Conservation (phyloP, 2,888 invertebrate genomes). For the Chelonus formosanus region DNA sequence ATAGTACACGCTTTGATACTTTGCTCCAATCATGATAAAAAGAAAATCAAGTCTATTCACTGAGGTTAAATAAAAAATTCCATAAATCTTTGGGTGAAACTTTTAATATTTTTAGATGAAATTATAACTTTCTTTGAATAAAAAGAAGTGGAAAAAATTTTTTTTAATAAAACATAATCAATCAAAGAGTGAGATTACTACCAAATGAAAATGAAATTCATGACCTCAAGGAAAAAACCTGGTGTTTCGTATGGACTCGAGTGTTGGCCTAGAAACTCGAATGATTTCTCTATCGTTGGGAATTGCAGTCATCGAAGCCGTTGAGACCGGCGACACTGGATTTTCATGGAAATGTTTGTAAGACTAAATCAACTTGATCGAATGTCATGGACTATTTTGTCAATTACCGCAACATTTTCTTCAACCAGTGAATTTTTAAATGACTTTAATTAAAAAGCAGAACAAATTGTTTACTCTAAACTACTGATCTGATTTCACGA, state of each 20-base stretch:
- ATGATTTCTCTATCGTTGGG: slow-evolving; percentile 34
- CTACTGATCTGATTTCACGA: neutral
- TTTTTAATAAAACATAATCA: slow-evolving; percentile 10
- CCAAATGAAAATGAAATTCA: slow-evolving; percentile 32
- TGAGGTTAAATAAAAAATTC: no score
- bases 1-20: no score
- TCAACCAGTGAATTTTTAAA: no score
- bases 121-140: no score
- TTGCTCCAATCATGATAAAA: neutral
- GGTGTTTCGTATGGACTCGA: neutral
- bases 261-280: slow-evolving; percentile 33
- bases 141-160: no score
- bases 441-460: no score
- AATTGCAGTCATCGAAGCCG: neutral
- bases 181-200: slow-evolving; percentile 19
- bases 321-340: slow-evolving; percentile 10
- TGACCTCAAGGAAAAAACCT: slow-evolving; percentile 26
- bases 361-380: slow-evolving; percentile 4
- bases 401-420: no score
- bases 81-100: no score
- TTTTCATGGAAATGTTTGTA: slow-evolving; percentile 12
- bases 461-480: no score
- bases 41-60: neutral
- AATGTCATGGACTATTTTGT: slow-evolving; percentile 21
- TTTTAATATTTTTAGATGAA: no score